Base-by-base conservation (phyloP, 2,797 vertebrate genomes). In the Lagodon rhomboides region DNA sequence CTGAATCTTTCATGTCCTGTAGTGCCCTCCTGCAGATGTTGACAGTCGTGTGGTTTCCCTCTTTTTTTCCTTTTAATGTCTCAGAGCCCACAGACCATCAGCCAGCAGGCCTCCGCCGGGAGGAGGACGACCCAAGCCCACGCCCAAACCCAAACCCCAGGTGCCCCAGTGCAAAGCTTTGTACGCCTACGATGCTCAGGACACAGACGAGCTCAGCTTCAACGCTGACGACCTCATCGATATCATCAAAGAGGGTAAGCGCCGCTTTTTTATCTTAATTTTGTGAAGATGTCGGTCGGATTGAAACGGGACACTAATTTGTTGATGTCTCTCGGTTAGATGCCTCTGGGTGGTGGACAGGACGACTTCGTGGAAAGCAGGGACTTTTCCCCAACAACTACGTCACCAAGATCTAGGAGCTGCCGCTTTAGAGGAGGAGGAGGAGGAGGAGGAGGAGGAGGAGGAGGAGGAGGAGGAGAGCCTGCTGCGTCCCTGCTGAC, bases 331-430 rank as follows among this genome's bases (percentile, higher is more conserved):
- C 16, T 77, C 20, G 51, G 50, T 18, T 83, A 99, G 98, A 99
- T 87, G 95, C 95, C 43, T 99, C 98, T 0, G 98, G 98, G 47
- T 99, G 98, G 98, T 99, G 98, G 98, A 98, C 94, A 0, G 98
- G 98, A 73, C 95, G 97, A 89, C 95, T 99, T 64, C 96, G 98
- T 80, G 98, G 98, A 68, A 99, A 99, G 79, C 97, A 99, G 91
- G 98, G 98, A 79, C 96, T 99, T 55, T 99, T 99, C 90, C 98
- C 98, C 79, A 99, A 99, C 94, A 99, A 99, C 92, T 99, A 99
- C 0, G 98, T 99, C 91, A 95, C 95, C 82, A 99, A 99, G 93
- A 96, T 99, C 90, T 99, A 96, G 94, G 65, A 80, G 87, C 85
- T 81, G 79, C 84, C 5, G 46, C 73, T 73, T 67, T 46, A 53